Evolutionary conservation across 2,888 invertebrate genomes (phyloP).

Genomic region (Lutraria lutraria): DNA sequence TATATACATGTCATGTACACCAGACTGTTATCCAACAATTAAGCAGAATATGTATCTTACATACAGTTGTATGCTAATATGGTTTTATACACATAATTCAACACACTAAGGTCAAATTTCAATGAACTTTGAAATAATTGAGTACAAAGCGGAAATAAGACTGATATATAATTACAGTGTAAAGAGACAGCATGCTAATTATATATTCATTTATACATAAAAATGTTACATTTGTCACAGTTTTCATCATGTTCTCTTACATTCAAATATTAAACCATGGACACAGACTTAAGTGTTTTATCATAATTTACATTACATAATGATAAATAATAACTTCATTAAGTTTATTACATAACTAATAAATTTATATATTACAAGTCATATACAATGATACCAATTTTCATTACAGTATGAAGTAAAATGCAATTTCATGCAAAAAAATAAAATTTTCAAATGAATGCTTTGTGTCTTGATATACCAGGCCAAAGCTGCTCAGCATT

Average conservation of each 20-base stretch:
- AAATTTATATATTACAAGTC: not conserved
- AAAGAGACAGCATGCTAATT: not conserved
- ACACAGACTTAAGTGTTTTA: not conserved
- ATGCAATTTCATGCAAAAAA: not conserved
- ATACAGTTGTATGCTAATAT: too few species aligned
- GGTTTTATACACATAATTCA: too few species aligned
- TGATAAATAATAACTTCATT: too few species aligned
- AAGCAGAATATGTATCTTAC: too few species aligned
- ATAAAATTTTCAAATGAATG: not conserved
- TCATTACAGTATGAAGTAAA: not conserved
- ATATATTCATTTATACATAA: slow-evolving; percentile 6
- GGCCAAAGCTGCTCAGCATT: not conserved
- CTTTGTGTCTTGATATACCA: not conserved
- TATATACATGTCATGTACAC: too few species aligned
- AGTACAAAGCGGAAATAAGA: not conserved
- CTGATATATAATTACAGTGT: not conserved
- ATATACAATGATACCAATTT: not conserved
- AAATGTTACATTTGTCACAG: not conserved
- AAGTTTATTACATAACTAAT: too few species aligned
- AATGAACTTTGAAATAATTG: not conserved
- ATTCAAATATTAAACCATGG: not conserved
- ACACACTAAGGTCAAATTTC: not conserved
- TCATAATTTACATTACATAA: too few species aligned
- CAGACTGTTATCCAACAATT: too few species aligned
- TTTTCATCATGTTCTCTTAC: not conserved